These are phyloP conservation scores for Cathartes aura DNA, from an alignment of 2,113 vertebrate genomes.

Conservation along the genomic window DNA sequence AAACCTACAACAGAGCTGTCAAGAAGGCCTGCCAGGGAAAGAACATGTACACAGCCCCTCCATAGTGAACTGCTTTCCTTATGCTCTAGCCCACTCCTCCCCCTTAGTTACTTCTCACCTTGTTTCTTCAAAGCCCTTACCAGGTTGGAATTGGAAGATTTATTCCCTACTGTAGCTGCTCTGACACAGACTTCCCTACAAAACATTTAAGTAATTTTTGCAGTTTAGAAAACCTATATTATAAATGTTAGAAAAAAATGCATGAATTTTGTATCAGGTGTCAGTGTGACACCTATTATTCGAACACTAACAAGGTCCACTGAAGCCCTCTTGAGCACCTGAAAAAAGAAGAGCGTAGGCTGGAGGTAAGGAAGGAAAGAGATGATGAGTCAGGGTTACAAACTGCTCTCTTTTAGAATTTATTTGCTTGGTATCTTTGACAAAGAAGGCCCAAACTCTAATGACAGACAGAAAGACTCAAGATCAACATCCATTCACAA, in stretches of 20 bases:
- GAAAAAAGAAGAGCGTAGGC: not conserved
- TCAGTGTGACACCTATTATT: not conserved
- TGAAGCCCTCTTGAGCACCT: not conserved
- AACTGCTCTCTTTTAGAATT: not conserved
- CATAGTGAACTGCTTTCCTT: not conserved
- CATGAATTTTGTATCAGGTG: not conserved
- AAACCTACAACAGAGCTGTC: not conserved
- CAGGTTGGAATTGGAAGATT: not conserved
- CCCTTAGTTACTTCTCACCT: not conserved
- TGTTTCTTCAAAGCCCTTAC: not conserved
- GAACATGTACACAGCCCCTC: not conserved
- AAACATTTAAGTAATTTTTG: not conserved
- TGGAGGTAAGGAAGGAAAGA: not conserved
- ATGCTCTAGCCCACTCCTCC: not conserved
- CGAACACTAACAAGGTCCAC: not conserved
- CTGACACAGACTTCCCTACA: not conserved
- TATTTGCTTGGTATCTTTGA: not conserved
- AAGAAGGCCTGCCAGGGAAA: not conserved
- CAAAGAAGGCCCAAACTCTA: not conserved
- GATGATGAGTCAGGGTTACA: not conserved
- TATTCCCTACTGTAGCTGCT: not conserved
- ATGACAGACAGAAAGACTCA: not conserved
- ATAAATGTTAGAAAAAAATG: not conserved
- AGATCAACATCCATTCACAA: slow-evolving; percentile 8
- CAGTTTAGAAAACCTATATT: slow-evolving; percentile 1